phyloP scores from a whole-genome alignment of 30 jellyfish, hydroid and myxozoan genomes.

The Haliclystus octoradiatus region DNA sequence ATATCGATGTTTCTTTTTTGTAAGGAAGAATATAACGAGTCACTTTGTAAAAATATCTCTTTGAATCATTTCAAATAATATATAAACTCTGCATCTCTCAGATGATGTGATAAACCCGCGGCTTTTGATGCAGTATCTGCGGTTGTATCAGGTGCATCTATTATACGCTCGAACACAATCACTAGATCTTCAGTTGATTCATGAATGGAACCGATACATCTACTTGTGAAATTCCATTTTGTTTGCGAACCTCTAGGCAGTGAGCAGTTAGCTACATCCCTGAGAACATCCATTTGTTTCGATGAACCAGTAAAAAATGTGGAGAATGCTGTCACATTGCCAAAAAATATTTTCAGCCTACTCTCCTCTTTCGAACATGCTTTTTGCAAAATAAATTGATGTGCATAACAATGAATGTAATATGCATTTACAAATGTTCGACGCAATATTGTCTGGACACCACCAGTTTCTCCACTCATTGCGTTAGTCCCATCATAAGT shows the following conservation, averaged over 20 bases:
- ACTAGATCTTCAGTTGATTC: not conserved
- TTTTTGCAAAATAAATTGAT: conserved; percentile 26
- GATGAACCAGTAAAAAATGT: not conserved
- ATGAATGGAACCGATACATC: conserved; percentile 29
- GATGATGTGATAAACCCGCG: conserved; percentile 18
- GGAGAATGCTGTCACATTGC: not conserved
- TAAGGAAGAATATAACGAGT: conserved; percentile 23
- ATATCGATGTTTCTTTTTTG: conserved; percentile 40
- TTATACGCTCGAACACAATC: conserved; percentile 1
- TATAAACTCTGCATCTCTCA: conserved; percentile 22
- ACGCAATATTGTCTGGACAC: conserved; percentile 19
- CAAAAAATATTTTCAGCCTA: conserved; percentile 15
- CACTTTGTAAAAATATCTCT: conserved; percentile 19
- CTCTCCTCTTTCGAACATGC: not conserved
- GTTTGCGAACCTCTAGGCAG: conserved; percentile 18
- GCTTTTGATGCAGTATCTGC: conserved; percentile 34
- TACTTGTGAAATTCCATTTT: conserved; percentile 27
- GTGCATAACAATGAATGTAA: conserved; percentile 43
- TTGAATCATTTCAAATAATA: conserved; percentile 13
- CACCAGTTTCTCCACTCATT: conserved; percentile 27
- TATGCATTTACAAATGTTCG: conserved; percentile 23
- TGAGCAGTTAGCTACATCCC: not conserved
- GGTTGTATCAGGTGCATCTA: conserved; percentile 13
- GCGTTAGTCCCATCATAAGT: conserved; percentile 32
- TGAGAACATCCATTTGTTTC: not conserved